Evolutionary conservation across 2,797 vertebrate species (phyloP).

Genomic region (Siniperca undulata): DNA sequence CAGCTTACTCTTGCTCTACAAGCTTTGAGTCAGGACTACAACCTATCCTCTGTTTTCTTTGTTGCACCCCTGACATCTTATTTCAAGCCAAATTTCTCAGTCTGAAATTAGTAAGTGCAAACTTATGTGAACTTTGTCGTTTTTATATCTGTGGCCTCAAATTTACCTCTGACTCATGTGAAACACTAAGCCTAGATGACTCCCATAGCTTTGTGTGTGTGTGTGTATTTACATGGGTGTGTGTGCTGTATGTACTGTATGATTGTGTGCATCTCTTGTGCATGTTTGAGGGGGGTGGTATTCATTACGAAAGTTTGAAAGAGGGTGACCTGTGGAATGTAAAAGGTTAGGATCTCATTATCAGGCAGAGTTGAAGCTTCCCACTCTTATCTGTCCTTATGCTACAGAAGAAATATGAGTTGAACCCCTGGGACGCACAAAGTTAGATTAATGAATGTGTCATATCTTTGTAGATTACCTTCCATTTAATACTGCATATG

Average conservation of each 20-base stretch:
- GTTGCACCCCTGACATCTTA: slow-evolving; percentile 7
- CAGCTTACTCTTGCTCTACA: neutral
- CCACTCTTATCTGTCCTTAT: slow-evolving; percentile 68
- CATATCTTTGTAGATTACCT: slow-evolving; percentile 57
- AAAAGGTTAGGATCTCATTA: slow-evolving; percentile 72
- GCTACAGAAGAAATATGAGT: slow-evolving; percentile 67
- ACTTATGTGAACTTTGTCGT: slow-evolving; percentile 44
- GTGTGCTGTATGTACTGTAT: slow-evolving; percentile 34
- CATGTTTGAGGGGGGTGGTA: slow-evolving; percentile 43
- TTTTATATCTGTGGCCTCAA: slow-evolving; percentile 51
- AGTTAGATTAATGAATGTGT: slow-evolving; percentile 64
- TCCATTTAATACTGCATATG: slow-evolving; percentile 9
- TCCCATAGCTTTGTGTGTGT: slow-evolving; percentile 36
- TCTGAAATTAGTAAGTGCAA: slow-evolving; percentile 42
- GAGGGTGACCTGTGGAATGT: slow-evolving; percentile 72
- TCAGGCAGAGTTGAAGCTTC: slow-evolving; percentile 70
- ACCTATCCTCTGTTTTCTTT: slow-evolving; percentile 25
- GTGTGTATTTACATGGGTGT: slow-evolving; percentile 8
- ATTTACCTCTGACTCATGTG: slow-evolving; percentile 63
- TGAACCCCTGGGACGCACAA: slow-evolving; percentile 28
- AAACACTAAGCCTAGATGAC: slow-evolving; percentile 47
- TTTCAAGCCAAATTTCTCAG: slow-evolving; percentile 23
- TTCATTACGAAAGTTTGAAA: slow-evolving; percentile 60
- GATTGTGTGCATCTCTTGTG: slow-evolving; percentile 11
- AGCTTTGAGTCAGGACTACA: neutral